Percentiles rank a stretch among this genome's conserved stretches.
phyloP scores from a whole-genome alignment of 2,797 vertebrate genomes.

The Botia almorhae region DNA sequence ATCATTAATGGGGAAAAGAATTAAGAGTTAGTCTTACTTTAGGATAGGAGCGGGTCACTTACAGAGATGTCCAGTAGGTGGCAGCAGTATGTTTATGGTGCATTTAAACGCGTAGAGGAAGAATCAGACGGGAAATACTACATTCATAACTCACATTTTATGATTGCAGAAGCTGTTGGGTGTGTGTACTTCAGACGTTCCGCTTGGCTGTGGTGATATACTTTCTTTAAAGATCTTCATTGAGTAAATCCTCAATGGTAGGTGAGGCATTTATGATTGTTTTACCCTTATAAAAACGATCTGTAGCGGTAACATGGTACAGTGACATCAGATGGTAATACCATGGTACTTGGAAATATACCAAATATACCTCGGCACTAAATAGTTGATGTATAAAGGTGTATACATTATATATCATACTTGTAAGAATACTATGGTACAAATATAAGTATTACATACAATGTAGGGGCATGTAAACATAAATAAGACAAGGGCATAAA shows the following conservation, averaged over 20 bases:
- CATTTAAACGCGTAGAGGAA: conserved; percentile 10
- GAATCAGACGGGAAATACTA: conserved; percentile 17
- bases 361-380: too few relatives aligned
- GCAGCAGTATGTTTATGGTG: not conserved
- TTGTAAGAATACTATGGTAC: too few relatives aligned
- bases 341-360: not conserved
- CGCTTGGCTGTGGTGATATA: not conserved
- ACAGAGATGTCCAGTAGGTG: conserved; percentile 9
- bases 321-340: not conserved
- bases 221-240: not conserved
- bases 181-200: not conserved
- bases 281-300: not conserved
- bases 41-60: not conserved
- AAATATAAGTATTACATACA: too few relatives aligned
- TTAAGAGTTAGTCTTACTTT: too few relatives aligned
- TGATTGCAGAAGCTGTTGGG: not conserved
- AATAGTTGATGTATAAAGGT: too few relatives aligned
- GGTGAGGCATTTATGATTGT: not conserved
- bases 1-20: too few relatives aligned
- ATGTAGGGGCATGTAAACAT: too few relatives aligned
- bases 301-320: not conserved
- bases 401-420: too few relatives aligned
- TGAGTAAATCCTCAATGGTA: conserved; percentile 24
- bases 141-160: not conserved
- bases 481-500: too few relatives aligned